Conservation (phyloP, 2,113 vertebrate genomes). For the Nibea albiflora region DNA sequence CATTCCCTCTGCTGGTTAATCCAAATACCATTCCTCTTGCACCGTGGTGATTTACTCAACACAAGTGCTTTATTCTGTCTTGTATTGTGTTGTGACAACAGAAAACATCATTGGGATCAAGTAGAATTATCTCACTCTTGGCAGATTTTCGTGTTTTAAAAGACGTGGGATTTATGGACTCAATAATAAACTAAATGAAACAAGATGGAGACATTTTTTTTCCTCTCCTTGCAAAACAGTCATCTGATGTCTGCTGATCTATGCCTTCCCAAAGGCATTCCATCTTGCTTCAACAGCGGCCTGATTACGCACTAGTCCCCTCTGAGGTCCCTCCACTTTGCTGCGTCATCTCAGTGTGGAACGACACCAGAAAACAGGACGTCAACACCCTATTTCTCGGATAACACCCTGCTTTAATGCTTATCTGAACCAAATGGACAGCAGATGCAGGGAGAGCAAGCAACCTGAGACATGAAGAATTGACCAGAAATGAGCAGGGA, state of each 20-base stretch:
- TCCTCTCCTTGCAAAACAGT: constrained; percentile 14
- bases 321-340: constrained; percentile 13
- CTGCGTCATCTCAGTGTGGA: constrained; percentile 39
- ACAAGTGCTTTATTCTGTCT: background rate
- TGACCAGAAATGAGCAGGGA: constrained; percentile 6
- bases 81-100: constrained; percentile 35
- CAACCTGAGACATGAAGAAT: background rate
- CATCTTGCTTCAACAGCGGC: constrained; percentile 7
- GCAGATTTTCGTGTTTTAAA: constrained; percentile 23
- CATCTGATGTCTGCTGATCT: constrained; percentile 4
- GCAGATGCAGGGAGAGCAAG: constrained; percentile 42
- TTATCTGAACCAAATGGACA: constrained; percentile 30
- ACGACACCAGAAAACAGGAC: constrained; percentile 33
- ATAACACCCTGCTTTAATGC: constrained; percentile 22
- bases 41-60: background rate
- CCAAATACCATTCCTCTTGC: background rate
- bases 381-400: constrained; percentile 36
- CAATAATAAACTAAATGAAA: constrained; percentile 28
- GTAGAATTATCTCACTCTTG: constrained; percentile 30
- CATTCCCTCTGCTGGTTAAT: background rate
- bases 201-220: constrained; percentile 25
- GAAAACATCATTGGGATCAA: background rate
- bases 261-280: constrained; percentile 16
- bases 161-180: constrained; percentile 21
- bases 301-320: constrained; percentile 14